Evolutionary conservation across 2,888 invertebrate species (phyloP).

Genomic region (Cerceris rybyensis): DNA sequence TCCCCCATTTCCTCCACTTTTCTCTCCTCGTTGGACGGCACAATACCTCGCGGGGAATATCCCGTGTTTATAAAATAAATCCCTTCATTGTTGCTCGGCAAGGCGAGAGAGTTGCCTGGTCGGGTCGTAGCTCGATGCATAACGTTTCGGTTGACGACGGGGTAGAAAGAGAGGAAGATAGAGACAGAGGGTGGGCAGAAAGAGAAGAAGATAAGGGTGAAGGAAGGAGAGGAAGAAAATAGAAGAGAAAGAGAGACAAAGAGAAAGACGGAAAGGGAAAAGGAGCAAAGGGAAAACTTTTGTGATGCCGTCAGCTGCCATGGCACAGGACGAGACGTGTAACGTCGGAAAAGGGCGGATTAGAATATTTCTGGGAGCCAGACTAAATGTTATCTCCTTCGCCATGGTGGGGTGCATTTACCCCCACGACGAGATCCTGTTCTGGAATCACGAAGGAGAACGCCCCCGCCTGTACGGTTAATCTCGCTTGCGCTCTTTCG

Average conservation of each 20-base stretch:
- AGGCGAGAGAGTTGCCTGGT: conserved; percentile 53
- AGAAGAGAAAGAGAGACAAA: neutral
- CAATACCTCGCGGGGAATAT: conserved; percentile 67
- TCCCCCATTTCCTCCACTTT: conserved; percentile 47
- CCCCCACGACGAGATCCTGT: conserved; percentile 38
- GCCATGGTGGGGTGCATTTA: conserved; percentile 35
- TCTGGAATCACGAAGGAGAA: conserved; percentile 37
- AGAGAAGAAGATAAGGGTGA: conserved; percentile 22
- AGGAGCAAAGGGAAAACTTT: conserved; percentile 65
- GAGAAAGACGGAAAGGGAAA: neutral
- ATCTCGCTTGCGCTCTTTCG: conserved; percentile 52
- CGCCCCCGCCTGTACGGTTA: conserved; percentile 44
- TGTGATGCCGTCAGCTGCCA: conserved; percentile 76
- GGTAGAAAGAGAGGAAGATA: neutral
- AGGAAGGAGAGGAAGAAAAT: conserved; percentile 8
- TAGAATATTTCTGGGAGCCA: conserved; percentile 74
- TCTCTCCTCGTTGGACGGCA: conserved; percentile 50
- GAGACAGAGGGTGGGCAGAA: conserved; percentile 2
- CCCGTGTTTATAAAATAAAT: conserved; percentile 78
- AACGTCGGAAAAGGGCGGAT: conserved; percentile 74
- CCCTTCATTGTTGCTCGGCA: conserved; percentile 71
- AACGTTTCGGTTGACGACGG: conserved; percentile 54
- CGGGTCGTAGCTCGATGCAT: conserved; percentile 46
- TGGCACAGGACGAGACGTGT: conserved; percentile 62
- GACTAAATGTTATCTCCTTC: conserved; percentile 74